phyloP scores from a whole-genome alignment of 2,888 invertebrate genomes.

The Leucophenga maculata region DNA sequence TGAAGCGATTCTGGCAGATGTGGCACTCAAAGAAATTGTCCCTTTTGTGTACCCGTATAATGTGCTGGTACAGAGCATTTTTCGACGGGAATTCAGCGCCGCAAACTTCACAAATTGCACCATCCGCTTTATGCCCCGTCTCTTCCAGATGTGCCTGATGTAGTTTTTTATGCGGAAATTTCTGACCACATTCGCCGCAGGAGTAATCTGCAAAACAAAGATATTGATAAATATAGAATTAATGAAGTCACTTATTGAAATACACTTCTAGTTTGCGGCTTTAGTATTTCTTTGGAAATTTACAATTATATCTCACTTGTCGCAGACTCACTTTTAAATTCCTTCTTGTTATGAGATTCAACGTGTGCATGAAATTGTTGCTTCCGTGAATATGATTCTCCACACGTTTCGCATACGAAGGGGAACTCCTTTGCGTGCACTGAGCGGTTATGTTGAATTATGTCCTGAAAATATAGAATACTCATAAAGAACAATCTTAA shows the following conservation, averaged over 20 bases:
- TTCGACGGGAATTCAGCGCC: slow-evolving; percentile 71
- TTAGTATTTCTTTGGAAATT: slow-evolving; percentile 51
- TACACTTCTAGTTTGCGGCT: background rate
- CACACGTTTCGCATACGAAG: slow-evolving; percentile 71
- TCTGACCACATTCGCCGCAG: slow-evolving; percentile 70
- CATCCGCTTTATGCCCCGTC: slow-evolving; percentile 71
- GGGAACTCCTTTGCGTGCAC: slow-evolving; percentile 71
- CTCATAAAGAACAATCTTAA: background rate
- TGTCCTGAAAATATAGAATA: slow-evolving; percentile 58
- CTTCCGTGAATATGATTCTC: slow-evolving; percentile 71
- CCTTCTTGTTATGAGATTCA: slow-evolving; percentile 72
- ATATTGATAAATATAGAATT: background rate
- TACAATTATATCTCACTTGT: slow-evolving; percentile 53
- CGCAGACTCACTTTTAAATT: slow-evolving; percentile 71
- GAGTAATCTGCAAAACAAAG: slow-evolving; percentile 63
- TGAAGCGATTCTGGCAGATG: slow-evolving; percentile 72
- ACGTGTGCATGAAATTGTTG: slow-evolving; percentile 72
- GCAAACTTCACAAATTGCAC: slow-evolving; percentile 72
- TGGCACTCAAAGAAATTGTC: slow-evolving; percentile 72
- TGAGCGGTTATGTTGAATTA: slow-evolving; percentile 70
- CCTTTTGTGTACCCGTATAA: slow-evolving; percentile 70
- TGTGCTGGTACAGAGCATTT: slow-evolving; percentile 71
- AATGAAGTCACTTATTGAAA: background rate
- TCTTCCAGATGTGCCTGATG: slow-evolving; percentile 71
- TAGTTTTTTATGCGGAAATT: slow-evolving; percentile 69